phyloP scores from a whole-genome alignment of 1,140 invertebrate genomes.

The Daktulosphaira vitifoliae region DNA sequence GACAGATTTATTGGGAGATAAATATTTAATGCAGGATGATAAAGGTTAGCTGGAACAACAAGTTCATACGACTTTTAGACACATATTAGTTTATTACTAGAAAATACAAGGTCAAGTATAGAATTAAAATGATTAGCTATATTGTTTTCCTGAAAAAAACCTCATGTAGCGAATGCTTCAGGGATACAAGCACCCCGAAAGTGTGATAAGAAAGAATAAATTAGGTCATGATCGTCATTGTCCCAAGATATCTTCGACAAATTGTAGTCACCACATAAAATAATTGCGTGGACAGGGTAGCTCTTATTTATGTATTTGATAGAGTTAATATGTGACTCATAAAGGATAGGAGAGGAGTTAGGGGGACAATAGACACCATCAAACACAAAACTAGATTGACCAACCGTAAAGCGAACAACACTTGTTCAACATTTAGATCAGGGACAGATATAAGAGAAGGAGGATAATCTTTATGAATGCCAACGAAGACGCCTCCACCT shows the following conservation, averaged over 20 bases:
- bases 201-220: too few species aligned
- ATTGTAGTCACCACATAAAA: too few species aligned
- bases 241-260: too few species aligned
- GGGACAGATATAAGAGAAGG: background rate
- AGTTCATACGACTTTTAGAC: too few species aligned
- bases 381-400: background rate
- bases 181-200: background rate
- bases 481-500: too few species aligned
- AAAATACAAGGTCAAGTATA: too few species aligned
- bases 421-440: background rate
- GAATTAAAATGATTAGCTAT: background rate
- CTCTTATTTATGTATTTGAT: background rate
- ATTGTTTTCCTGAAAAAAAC: background rate
- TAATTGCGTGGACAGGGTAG: background rate
- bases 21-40: too few species aligned
- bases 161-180: background rate
- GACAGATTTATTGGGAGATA: too few species aligned
- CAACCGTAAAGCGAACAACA: slow-evolving; percentile 2
- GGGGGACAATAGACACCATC: background rate
- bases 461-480: background rate
- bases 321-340: background rate
- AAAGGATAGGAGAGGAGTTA: background rate
- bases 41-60: too few species aligned
- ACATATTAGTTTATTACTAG: too few species aligned
- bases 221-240: too few species aligned